Evolutionary conservation across 2,797 vertebrate species (phyloP).

Genomic region (Tamandua tetradactyla): DNA sequence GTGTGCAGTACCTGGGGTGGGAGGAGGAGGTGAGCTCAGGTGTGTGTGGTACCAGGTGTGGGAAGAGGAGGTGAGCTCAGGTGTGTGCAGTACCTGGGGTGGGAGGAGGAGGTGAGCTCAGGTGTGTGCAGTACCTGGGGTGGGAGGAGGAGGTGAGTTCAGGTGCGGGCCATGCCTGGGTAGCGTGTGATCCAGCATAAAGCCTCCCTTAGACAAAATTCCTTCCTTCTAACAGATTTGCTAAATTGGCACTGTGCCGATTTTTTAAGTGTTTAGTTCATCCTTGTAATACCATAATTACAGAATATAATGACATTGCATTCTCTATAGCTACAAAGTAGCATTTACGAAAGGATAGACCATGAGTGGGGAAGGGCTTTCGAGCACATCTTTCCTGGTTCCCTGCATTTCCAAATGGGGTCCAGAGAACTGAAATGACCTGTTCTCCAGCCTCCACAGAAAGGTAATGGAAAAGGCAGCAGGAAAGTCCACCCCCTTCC

Average conservation of each 20-base stretch:
- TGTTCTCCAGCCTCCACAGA: constrained; percentile 63
- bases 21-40: too few relatives aligned
- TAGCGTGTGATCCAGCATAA: background rate
- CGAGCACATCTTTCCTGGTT: constrained; percentile 67
- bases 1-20: too few relatives aligned
- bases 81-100: too few relatives aligned
- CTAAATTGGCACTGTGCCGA: constrained; percentile 67
- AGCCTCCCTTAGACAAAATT: constrained; percentile 47
- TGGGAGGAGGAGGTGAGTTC: background rate
- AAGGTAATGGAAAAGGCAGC: constrained; percentile 63
- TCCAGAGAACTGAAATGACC: constrained; percentile 17
- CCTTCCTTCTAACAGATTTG: constrained; percentile 67
- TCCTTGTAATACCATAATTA: constrained; percentile 74
- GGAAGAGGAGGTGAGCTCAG: too few relatives aligned
- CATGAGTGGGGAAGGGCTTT: constrained; percentile 65
- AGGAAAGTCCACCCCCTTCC: background rate
- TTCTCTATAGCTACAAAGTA: constrained; percentile 59
- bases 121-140: too few relatives aligned
- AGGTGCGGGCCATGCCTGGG: background rate
- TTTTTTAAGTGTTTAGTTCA: constrained; percentile 71
- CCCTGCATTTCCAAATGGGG: constrained; percentile 68
- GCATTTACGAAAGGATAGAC: constrained; percentile 71
- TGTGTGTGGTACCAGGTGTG: too few relatives aligned
- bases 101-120: too few relatives aligned
- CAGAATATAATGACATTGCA: constrained; percentile 73